Evolutionary conservation across 2,888 invertebrate species (phyloP).

Genomic region (Chymomyza procnemis): DNA sequence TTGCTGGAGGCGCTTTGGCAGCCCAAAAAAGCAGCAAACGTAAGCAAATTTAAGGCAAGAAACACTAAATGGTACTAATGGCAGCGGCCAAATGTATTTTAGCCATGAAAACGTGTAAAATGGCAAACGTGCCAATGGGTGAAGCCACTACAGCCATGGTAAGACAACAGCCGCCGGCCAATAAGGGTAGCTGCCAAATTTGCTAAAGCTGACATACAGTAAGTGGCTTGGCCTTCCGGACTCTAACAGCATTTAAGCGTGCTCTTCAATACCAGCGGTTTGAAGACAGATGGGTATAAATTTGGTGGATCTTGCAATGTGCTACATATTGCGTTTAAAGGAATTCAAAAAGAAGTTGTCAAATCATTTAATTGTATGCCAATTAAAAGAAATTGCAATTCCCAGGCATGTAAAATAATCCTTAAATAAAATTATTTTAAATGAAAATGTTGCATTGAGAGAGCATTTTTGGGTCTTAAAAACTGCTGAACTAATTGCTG

Average conservation of each 20-base stretch:
- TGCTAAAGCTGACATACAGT: not conserved
- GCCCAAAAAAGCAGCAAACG: conserved; percentile 15
- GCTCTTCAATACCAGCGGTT: not conserved
- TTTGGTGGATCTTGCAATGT: no score
- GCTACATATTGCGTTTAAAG: no score
- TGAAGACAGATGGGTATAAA: not conserved
- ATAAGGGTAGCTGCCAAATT: not conserved
- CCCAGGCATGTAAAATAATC: no score
- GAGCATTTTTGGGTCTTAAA: no score
- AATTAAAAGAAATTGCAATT: no score
- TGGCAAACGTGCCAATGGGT: not conserved
- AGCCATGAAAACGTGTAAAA: not conserved
- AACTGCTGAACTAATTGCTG: no score
- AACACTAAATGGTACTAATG: not conserved
- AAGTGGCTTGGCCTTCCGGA: not conserved
- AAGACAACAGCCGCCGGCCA: not conserved
- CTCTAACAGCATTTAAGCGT: no score
- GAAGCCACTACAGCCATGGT: not conserved
- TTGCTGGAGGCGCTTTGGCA: conserved; percentile 44
- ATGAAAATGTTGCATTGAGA: no score
- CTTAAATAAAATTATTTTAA: no score
- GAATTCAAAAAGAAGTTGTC: no score
- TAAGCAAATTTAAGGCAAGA: conserved; percentile 4
- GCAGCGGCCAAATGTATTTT: not conserved
- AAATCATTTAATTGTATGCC: no score